phyloP scores from a whole-genome alignment of 2,888 invertebrate genomes.

The Chrysodeixis includens region DNA sequence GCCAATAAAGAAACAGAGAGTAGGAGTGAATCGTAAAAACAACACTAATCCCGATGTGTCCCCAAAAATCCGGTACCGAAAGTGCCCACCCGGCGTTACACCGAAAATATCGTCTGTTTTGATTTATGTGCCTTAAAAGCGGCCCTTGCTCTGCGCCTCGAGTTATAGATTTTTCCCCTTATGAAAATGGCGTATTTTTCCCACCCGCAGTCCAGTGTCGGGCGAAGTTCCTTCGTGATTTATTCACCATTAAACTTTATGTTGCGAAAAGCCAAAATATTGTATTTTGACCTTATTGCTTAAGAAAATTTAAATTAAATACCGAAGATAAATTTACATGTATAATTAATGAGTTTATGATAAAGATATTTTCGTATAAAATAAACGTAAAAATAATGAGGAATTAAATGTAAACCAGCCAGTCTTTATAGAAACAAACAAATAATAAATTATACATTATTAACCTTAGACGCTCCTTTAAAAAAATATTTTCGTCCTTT shows the following conservation, averaged over 20 bases:
- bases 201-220: conserved; percentile 73
- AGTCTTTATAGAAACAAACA: conserved; percentile 10
- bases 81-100: conserved; percentile 77
- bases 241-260: conserved; percentile 78
- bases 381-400: background rate
- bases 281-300: conserved; percentile 61
- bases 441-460: background rate
- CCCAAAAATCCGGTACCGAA: conserved; percentile 78
- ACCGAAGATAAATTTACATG: conserved; percentile 27
- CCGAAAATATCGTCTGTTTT: conserved; percentile 85
- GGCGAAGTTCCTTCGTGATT: conserved; percentile 76
- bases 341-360: conserved; percentile 24
- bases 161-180: conserved; percentile 87
- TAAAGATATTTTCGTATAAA: conserved; percentile 2
- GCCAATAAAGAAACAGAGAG: conserved; percentile 79
- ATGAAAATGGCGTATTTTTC: conserved; percentile 84
- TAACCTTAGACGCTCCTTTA: background rate
- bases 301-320: conserved; percentile 23
- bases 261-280: conserved; percentile 73
- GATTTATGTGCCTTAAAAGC: conserved; percentile 87
- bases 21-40: conserved; percentile 84
- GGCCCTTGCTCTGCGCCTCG: conserved; percentile 81
- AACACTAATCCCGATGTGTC: conserved; percentile 84
- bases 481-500: background rate
- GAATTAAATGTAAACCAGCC: too few relatives aligned